Percentiles rank a stretch among this genome's conserved stretches.
Conservation (phyloP, 2,797 vertebrate genomes). For the Monodelphis domestica region DNA sequence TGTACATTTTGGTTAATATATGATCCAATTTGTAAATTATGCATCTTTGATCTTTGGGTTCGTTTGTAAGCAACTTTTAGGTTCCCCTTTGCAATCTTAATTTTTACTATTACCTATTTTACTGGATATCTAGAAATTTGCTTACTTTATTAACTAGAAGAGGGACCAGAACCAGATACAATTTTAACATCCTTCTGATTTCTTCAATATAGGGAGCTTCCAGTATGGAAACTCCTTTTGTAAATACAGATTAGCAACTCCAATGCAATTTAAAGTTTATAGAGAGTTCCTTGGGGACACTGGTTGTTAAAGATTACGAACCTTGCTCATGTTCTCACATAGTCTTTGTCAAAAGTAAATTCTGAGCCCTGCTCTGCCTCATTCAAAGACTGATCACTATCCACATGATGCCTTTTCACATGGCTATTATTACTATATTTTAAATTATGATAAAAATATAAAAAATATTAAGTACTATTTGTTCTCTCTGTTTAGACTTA, state of each 20-base stretch:
- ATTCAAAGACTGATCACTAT: not conserved
- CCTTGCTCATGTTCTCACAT: not conserved
- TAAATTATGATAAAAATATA: slow-evolving; percentile 48
- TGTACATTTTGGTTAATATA: not conserved
- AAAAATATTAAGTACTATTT: slow-evolving; percentile 5
- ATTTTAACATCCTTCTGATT: not conserved
- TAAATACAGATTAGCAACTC: not conserved
- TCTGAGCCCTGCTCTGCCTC: not conserved
- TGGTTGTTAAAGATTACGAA: not conserved
- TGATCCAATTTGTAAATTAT: not conserved
- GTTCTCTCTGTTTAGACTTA: not conserved
- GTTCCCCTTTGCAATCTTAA: not conserved
- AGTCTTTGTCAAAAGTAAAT: not conserved
- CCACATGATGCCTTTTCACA: not conserved
- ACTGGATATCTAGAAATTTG: not conserved
- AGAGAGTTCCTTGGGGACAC: not conserved
- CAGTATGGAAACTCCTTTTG: not conserved
- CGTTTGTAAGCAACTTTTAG: not conserved
- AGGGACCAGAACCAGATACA: not conserved
- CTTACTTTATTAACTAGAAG: not conserved
- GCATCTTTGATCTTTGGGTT: not conserved
- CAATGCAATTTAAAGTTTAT: not conserved
- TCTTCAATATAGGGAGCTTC: not conserved
- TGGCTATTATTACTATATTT: slow-evolving; percentile 4
- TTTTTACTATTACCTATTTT: not conserved